Evolutionary conservation across 2,113 vertebrate species (phyloP), one percentile per base, ranked within the genome.

Genomic region (Pedionomus torquatus): DNA sequence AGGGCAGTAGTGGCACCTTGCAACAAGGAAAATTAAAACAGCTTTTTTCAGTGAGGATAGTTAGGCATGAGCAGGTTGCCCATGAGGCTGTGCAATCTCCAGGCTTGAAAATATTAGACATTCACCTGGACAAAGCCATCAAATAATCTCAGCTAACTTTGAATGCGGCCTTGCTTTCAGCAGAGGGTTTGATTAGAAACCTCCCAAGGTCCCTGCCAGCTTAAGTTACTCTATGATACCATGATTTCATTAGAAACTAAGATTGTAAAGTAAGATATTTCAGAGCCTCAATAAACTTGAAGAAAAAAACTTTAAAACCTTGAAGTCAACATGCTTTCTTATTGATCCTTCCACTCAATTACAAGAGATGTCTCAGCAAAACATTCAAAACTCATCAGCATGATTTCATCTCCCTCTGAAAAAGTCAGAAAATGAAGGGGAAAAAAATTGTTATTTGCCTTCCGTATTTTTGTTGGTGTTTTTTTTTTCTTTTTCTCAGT

Each of bases 1-100:
- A 82, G 4, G 13, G 5, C 8, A 82, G 31, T 5, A 61, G 23
- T 2, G 1, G 0, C 20, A 52, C 4, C n/a, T 48, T 57, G 30
- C 20, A 77, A 46, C 18, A 81, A 48, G 6, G 14, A 26, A 86
- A 83, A 69, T 2, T 3, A 48, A 64, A 80, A 5, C 3, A 19
- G 2, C n/a, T 8, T 48, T 54, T 44, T 37, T 33, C 18, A 54
- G 39, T 43, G 21, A 63, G 20, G 31, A 16, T 60, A 7, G 1
- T 20, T 48, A 60, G 5, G 15, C 5, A 26, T 18, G 17, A 60
- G 11, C 18, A 37, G 6, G 2, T 20, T 83, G 25, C 10, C 35
- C 18, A 33, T 19, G 14, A 80, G 1, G 2, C 17, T 15, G 4
- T 51, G 11, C 9, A 31, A 7, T 70, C 21, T 37, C 30, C 26